These are phyloP conservation scores for Zygogramma bicolorata DNA, from an alignment of 2,888 invertebrate genomes.

Conservation along the genomic window DNA sequence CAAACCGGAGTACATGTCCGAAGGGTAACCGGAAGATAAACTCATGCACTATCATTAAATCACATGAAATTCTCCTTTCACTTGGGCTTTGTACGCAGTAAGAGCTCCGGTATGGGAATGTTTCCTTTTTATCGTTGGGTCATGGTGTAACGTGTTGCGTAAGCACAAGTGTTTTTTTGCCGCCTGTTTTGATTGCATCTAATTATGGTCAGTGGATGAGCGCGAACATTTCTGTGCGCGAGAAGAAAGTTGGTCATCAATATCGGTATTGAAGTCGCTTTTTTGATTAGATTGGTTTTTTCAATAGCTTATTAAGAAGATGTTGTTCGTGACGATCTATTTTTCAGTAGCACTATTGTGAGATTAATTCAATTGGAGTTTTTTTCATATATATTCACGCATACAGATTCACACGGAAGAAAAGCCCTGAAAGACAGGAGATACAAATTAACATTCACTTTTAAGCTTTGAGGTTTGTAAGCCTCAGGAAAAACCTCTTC, in stretches of 20 bases:
- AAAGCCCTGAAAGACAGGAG: too few species aligned
- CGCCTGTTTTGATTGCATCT: neutral
- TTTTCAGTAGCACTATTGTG: too few species aligned
- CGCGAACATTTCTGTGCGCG: neutral
- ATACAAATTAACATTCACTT: too few species aligned
- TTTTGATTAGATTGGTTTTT: too few species aligned
- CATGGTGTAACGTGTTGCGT: neutral
- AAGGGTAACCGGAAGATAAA: constrained; percentile 1
- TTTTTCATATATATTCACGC: too few species aligned
- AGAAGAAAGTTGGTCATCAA: neutral
- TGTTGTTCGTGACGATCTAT: too few species aligned
- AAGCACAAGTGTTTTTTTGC: neutral
- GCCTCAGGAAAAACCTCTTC: too few species aligned
- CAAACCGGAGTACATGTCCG: neutral
- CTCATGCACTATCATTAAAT: neutral
- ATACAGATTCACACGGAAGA: too few species aligned
- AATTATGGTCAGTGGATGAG: neutral
- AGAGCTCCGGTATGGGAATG: neutral
- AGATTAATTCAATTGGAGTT: too few species aligned
- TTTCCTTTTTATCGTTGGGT: neutral
- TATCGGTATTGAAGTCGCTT: neutral
- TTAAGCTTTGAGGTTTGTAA: too few species aligned
- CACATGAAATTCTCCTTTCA: neutral
- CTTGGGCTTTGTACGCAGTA: neutral
- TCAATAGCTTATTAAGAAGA: too few species aligned